A percentile compares a stretch with the other conserved stretches of the same genome.
Evolutionary conservation across 2,888 invertebrate genomes (phyloP).

Genomic region (Pollenia amentaria): DNA sequence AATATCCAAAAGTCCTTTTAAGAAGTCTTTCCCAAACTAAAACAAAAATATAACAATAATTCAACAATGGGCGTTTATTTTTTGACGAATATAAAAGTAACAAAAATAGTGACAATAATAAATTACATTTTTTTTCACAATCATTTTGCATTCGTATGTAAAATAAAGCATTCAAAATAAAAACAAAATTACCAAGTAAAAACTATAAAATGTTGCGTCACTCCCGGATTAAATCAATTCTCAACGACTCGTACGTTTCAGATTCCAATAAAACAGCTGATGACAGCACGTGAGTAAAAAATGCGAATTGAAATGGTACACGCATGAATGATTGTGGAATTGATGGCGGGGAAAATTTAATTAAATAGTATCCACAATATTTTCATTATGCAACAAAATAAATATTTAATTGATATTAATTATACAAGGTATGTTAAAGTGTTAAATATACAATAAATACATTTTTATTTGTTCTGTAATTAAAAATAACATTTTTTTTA

Average conservation of each 20-base stretch:
- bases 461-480: neutral
- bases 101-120: neutral
- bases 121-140: neutral
- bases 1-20: neutral
- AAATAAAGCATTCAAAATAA: neutral
- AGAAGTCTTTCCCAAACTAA: neutral
- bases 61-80: neutral
- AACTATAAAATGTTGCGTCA: constrained; percentile 57
- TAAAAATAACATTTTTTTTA: neutral
- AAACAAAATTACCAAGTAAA: neutral
- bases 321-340: constrained; percentile 32
- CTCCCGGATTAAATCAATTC: constrained; percentile 60
- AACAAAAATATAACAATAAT: neutral
- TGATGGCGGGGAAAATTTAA: neutral
- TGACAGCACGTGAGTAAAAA: constrained; percentile 56
- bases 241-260: neutral
- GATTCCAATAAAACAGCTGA: constrained; percentile 52
- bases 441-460: neutral
- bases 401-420: neutral
- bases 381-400: neutral
- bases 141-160: neutral
- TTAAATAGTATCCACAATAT: no score
- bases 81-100: constrained; percentile 5
- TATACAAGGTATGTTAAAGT: neutral
- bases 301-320: constrained; percentile 12